A percentile compares a stretch with the other conserved stretches of the same genome.
phyloP scores from a whole-genome alignment of 2,888 invertebrate species.

The Celastrina argiolus region DNA sequence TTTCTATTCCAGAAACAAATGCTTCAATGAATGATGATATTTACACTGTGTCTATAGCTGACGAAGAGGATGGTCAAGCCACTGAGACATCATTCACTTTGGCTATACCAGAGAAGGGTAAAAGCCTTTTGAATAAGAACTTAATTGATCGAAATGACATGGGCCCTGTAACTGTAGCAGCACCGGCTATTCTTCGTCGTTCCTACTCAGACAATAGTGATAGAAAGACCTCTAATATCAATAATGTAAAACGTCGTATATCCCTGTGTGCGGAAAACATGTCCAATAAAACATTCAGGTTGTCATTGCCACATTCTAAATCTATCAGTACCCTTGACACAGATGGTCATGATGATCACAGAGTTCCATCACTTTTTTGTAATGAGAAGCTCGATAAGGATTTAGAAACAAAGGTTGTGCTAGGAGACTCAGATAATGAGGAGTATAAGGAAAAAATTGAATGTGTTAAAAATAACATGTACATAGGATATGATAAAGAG shows the following conservation, averaged over 20 bases:
- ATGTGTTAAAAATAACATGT: slow-evolving; percentile 37
- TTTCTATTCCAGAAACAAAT: slow-evolving; percentile 74
- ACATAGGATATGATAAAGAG: slow-evolving; percentile 44
- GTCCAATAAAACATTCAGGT: slow-evolving; percentile 46
- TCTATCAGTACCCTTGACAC: slow-evolving; percentile 40
- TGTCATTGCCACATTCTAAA: slow-evolving; percentile 45
- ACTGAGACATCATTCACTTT: slow-evolving; percentile 65
- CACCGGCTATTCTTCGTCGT: slow-evolving; percentile 67
- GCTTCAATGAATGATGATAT: slow-evolving; percentile 74
- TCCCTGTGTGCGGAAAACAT: slow-evolving; percentile 64
- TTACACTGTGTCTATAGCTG: slow-evolving; percentile 73
- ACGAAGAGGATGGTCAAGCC: slow-evolving; percentile 62
- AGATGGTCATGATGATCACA: slow-evolving; percentile 61
- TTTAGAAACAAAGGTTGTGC: slow-evolving; percentile 51
- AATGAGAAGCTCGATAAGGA: slow-evolving; percentile 73
- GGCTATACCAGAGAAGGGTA: slow-evolving; percentile 69
- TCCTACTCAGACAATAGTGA: slow-evolving; percentile 72
- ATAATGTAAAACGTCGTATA: slow-evolving; percentile 63
- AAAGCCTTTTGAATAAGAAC: slow-evolving; percentile 62
- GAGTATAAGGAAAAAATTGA: slow-evolving; percentile 54
- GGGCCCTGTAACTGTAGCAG: slow-evolving; percentile 54
- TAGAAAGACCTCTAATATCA: slow-evolving; percentile 53
- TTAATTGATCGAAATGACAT: slow-evolving; percentile 56
- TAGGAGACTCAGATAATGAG: slow-evolving; percentile 58
- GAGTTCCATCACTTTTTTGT: slow-evolving; percentile 72